Evolutionary conservation across 1,140 invertebrate species (phyloP).

Genomic region (Drosophila albomicans): DNA sequence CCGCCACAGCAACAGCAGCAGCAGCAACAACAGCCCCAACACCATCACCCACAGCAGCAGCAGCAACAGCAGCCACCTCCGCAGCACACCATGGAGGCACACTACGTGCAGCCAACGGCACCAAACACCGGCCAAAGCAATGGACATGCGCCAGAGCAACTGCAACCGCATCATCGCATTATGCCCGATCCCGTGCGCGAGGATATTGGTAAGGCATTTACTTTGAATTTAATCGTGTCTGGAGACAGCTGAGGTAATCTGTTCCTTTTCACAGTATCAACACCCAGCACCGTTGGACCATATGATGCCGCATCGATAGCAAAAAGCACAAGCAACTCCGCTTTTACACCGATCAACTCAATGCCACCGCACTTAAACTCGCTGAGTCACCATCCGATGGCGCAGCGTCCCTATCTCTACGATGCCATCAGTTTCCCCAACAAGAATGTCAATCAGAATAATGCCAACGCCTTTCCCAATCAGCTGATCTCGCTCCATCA

Average conservation of each 20-base stretch:
- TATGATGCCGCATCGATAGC: conserved; percentile 84
- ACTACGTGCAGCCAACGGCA: conserved; percentile 68
- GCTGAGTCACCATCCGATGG: conserved; percentile 90
- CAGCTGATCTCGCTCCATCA: conserved; percentile 98
- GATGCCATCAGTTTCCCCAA: conserved; percentile 94
- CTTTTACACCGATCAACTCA: conserved; percentile 96
- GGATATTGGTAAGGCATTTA: conserved; percentile 85
- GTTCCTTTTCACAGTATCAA: conserved; percentile 58
- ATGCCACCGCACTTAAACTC: conserved; percentile 93
- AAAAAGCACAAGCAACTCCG: conserved; percentile 90
- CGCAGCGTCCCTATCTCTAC: conserved; percentile 94
- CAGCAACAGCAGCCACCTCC: conserved; percentile 85
- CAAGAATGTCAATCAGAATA: conserved; percentile 85
- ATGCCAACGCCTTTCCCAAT: conserved; percentile 94
- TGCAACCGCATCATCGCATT: conserved; percentile 79
- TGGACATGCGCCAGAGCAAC: conserved; percentile 72
- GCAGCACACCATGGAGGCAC: conserved; percentile 73
- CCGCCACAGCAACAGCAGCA: conserved; percentile 68
- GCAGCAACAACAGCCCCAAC: conserved; percentile 86
- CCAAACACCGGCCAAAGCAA: conserved; percentile 66
- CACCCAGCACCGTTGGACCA: conserved; percentile 76
- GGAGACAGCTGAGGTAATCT: not conserved
- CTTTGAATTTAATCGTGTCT: not conserved
- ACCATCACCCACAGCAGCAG: conserved; percentile 85
- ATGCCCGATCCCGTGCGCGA: conserved; percentile 84